These are phyloP conservation scores for Neelides folsomi DNA, from an alignment of 2,888 invertebrate species.

Conservation along the genomic window DNA sequence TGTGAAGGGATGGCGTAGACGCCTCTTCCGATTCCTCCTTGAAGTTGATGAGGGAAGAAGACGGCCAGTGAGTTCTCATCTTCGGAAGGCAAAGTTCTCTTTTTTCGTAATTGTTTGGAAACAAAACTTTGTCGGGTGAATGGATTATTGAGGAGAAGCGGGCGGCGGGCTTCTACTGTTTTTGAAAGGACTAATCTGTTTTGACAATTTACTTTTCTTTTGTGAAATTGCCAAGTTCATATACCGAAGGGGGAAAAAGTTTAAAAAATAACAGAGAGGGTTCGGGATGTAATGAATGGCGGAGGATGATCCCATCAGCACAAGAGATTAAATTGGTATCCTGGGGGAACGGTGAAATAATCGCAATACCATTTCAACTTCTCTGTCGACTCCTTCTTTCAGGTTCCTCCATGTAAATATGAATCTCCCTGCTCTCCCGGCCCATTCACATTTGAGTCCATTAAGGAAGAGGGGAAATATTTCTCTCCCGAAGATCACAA, in stretches of 20 bases:
- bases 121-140: constrained; percentile 21
- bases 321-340: constrained; percentile 33
- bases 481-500: constrained; percentile 21
- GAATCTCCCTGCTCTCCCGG: not conserved
- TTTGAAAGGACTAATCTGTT: constrained; percentile 32
- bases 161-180: constrained; percentile 11
- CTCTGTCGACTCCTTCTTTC: not conserved
- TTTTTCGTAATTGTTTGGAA: constrained; percentile 16
- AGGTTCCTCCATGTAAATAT: not conserved
- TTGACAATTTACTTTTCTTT: constrained; percentile 31
- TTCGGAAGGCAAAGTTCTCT: not conserved
- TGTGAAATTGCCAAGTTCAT: constrained; percentile 24
- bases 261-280: constrained; percentile 10
- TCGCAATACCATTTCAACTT: constrained; percentile 31
- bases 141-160: constrained; percentile 14
- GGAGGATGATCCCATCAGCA: constrained; percentile 28
- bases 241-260: constrained; percentile 12
- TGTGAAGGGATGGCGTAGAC: too few relatives aligned
- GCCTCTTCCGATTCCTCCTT: too few relatives aligned
- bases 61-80: too few relatives aligned
- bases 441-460: not conserved
- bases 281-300: constrained; percentile 17
- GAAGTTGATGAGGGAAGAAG: too few relatives aligned
- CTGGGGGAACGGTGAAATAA: constrained; percentile 33
- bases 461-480: not conserved